phyloP scores from a whole-genome alignment of 30 jellyfish, hydroid and myxozoan species.

The Aurelia coerulea region DNA sequence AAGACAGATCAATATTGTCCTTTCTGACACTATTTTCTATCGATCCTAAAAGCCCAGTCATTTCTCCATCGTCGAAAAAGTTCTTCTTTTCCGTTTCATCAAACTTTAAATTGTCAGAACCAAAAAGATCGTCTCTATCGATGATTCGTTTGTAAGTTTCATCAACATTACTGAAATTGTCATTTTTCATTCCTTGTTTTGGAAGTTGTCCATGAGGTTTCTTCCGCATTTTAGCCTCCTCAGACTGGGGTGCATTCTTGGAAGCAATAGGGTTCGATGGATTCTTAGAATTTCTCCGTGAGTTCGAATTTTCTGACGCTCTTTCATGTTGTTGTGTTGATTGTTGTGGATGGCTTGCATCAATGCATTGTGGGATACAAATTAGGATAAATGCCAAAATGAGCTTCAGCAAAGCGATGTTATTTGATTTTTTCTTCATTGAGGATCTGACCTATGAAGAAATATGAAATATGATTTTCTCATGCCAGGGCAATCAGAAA shows the following conservation, averaged over 20 bases:
- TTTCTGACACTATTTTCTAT: constrained; percentile 60
- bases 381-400: neutral
- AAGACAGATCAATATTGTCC: constrained; percentile 32
- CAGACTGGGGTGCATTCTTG: constrained; percentile 12
- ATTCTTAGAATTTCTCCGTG: neutral
- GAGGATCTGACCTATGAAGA: neutral
- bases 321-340: neutral
- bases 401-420: neutral
- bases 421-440: constrained; percentile 17
- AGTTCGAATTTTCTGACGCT: neutral
- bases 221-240: neutral
- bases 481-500: no score
- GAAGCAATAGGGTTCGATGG: neutral
- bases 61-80: neutral
- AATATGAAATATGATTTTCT: neutral
- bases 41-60: constrained; percentile 43
- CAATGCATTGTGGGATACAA: neutral
- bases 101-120: neutral
- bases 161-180: constrained; percentile 61
- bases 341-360: neutral
- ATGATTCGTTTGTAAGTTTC: constrained; percentile 28
- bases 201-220: neutral
- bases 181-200: constrained; percentile 53
- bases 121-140: neutral
- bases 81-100: neutral